Conservation (phyloP, 2,113 vertebrate species). For the Hippocampus guttulatus region DNA sequence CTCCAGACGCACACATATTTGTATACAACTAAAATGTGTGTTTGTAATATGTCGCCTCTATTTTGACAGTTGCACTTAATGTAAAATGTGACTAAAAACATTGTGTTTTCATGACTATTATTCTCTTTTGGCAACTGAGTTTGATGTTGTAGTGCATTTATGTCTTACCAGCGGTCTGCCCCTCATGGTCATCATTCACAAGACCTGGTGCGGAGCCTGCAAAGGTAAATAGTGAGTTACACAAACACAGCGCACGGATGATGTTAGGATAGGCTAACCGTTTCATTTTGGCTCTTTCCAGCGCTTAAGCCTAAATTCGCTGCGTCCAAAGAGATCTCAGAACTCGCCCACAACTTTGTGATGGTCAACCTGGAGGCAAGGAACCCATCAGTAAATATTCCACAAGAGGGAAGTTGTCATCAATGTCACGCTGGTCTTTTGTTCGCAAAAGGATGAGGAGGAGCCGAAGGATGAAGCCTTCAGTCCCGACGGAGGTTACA, state of each 20-base stretch:
- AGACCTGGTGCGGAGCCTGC: slow-evolving; percentile 98
- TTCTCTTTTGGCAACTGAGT: not conserved
- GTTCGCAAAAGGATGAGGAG: slow-evolving; percentile 85
- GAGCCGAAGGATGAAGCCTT: slow-evolving; percentile 91
- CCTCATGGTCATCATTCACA: slow-evolving; percentile 94
- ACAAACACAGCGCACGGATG: not conserved
- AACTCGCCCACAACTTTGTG: slow-evolving; percentile 95
- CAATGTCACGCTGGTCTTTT: not conserved
- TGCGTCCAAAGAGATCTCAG: slow-evolving; percentile 94
- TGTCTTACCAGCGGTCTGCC: slow-evolving; percentile 84
- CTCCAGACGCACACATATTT: too few species aligned
- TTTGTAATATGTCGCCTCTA: too few species aligned
- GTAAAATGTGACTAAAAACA: not conserved
- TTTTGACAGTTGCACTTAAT: too few species aligned
- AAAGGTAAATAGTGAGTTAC: slow-evolving; percentile 77
- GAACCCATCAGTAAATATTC: not conserved
- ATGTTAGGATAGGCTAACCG: not conserved
- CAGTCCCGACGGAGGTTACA: slow-evolving; percentile 94
- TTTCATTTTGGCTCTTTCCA: slow-evolving; percentile 41
- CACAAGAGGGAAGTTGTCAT: not conserved
- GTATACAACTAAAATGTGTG: too few species aligned
- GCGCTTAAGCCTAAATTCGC: slow-evolving; percentile 97
- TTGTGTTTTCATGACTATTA: not conserved
- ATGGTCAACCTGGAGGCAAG: slow-evolving; percentile 98
- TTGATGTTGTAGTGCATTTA: slow-evolving; percentile 6